Conservation (phyloP, 2,888 invertebrate genomes). For the Nephrotoma flavescens region DNA sequence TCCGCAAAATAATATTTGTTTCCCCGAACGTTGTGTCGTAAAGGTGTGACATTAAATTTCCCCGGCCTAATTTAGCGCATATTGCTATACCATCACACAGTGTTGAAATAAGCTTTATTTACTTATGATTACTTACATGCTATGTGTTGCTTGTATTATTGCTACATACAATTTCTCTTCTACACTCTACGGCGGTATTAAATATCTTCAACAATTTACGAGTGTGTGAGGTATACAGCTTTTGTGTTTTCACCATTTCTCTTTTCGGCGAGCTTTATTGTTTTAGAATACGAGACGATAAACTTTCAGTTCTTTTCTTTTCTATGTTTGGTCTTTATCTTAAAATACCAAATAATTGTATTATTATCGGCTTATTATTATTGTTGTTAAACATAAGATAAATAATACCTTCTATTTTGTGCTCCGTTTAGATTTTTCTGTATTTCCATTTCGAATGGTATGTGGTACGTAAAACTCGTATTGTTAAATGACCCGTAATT, state of each 20-base stretch:
- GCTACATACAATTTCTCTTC: not conserved
- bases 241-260: not conserved
- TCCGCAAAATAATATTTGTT: not conserved
- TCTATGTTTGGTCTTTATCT: not conserved
- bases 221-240: not conserved
- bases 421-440: not conserved
- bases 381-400: not conserved
- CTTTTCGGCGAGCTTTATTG: not conserved
- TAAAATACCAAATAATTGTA: not conserved
- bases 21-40: not conserved
- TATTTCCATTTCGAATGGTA: not conserved
- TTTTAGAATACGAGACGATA: not conserved
- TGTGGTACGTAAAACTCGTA: too few relatives aligned
- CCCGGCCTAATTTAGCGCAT: not conserved
- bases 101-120: not conserved
- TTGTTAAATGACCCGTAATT: not conserved
- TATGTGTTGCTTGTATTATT: not conserved
- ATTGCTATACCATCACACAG: not conserved
- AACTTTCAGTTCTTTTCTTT: not conserved
- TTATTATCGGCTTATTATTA: not conserved
- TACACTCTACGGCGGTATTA: not conserved
- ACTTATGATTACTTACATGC: not conserved
- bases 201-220: not conserved
- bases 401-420: not conserved
- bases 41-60: not conserved